phyloP scores from a whole-genome alignment of 2,113 vertebrate species.

The Ailuropoda melanoleuca region DNA sequence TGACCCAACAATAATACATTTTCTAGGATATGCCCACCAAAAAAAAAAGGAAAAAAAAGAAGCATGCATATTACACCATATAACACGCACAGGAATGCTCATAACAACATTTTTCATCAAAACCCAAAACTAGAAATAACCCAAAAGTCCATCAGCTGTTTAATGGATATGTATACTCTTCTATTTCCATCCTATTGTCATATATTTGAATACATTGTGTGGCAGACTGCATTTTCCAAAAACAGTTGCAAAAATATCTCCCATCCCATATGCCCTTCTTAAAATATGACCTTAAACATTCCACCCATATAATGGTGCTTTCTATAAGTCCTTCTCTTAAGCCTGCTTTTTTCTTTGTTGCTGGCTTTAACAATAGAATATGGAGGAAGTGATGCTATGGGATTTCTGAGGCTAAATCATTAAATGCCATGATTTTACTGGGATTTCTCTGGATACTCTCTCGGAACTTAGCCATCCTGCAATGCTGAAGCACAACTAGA shows the following conservation, averaged over 20 bases:
- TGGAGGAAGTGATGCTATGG: not conserved
- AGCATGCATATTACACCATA: not conserved
- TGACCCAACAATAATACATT: not conserved
- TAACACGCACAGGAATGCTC: not conserved
- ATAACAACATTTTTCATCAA: not conserved
- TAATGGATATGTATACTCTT: not conserved
- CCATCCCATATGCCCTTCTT: not conserved
- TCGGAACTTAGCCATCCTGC: not conserved
- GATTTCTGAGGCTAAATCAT: not conserved
- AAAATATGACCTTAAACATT: not conserved
- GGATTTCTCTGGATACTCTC: not conserved
- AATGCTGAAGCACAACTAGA: not conserved
- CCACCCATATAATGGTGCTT: not conserved
- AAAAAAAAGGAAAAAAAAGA: not conserved
- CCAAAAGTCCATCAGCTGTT: not conserved
- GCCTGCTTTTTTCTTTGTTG: not conserved
- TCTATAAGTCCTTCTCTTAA: not conserved
- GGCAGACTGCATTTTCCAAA: not conserved
- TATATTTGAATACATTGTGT: not conserved
- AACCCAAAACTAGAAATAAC: not conserved
- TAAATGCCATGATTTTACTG: not conserved
- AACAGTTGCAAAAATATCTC: not conserved
- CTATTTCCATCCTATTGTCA: not conserved
- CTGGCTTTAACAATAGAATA: not conserved
- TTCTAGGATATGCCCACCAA: not conserved